Conservation (phyloP, 2,888 invertebrate genomes). For the Pharmacophagus antenor region DNA sequence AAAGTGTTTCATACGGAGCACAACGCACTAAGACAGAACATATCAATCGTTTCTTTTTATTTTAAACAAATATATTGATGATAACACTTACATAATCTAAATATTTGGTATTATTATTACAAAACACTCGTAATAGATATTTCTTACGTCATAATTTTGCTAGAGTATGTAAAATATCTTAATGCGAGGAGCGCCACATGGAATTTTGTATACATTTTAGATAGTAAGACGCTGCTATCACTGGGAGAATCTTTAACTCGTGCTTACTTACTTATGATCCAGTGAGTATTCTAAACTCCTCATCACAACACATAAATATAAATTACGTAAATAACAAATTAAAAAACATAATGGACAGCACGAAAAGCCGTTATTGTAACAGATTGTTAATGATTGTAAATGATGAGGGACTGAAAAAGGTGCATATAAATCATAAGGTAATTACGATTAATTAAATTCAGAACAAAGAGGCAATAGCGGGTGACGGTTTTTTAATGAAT, state of each 20-base stretch:
- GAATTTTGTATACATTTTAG: too few relatives aligned
- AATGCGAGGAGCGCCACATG: too few relatives aligned
- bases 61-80: background rate
- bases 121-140: background rate
- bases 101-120: too few relatives aligned
- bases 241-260: too few relatives aligned
- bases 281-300: background rate
- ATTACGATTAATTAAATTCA: slow-evolving; percentile 29
- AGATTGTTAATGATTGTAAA: slow-evolving; percentile 25
- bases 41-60: background rate
- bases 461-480: slow-evolving; percentile 18
- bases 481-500: slow-evolving; percentile 23
- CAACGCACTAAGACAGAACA: too few relatives aligned
- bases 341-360: slow-evolving; percentile 20
- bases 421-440: slow-evolving; percentile 27
- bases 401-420: slow-evolving; percentile 28
- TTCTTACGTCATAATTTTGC: too few relatives aligned
- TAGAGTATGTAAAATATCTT: too few relatives aligned
- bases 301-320: background rate
- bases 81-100: background rate
- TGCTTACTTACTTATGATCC: background rate
- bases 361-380: slow-evolving; percentile 21
- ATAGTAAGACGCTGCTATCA: too few relatives aligned
- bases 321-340: slow-evolving; percentile 9
- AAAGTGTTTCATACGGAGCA: background rate